These are phyloP conservation scores for Netelia fuscicornis DNA, from an alignment of 2,888 invertebrate genomes.

Conservation along the genomic window DNA sequence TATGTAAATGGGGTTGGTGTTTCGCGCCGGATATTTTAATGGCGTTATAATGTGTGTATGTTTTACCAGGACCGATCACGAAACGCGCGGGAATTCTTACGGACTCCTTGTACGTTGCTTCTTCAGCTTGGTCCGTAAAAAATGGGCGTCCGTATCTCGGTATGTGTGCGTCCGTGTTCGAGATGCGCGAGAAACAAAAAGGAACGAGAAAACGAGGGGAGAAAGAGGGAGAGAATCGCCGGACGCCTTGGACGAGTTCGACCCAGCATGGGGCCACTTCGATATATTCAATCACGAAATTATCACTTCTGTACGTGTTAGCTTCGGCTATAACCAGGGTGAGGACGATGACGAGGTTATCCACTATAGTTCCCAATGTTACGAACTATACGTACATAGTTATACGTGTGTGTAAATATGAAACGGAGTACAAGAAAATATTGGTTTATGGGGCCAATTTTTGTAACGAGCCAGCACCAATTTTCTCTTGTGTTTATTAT, in stretches of 20 bases:
- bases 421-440: conserved; percentile 5
- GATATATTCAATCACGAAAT: conserved; percentile 84
- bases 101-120: conserved; percentile 5
- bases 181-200: conserved; percentile 28
- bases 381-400: conserved; percentile 1
- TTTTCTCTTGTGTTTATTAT: conserved; percentile 34
- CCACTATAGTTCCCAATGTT: background rate
- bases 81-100: conserved; percentile 48
- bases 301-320: conserved; percentile 83
- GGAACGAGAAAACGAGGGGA: conserved; percentile 40
- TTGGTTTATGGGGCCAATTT: conserved; percentile 33
- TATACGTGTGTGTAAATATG: conserved; percentile 10
- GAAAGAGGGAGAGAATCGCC: conserved; percentile 62
- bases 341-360: conserved; percentile 49
- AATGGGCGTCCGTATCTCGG: background rate
- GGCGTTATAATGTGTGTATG: conserved; percentile 84
- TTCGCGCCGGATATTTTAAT: conserved; percentile 81
- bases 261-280: conserved; percentile 82
- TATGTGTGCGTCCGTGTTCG: conserved; percentile 37
- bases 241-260: conserved; percentile 80
- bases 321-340: conserved; percentile 52
- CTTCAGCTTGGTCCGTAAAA: background rate
- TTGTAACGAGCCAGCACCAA: conserved; percentile 33
- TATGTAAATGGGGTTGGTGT: conserved; percentile 77
- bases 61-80: conserved; percentile 78